Evolutionary conservation across 2,113 vertebrate genomes (phyloP).

Genomic region (Chaetorhynchus papuensis): DNA sequence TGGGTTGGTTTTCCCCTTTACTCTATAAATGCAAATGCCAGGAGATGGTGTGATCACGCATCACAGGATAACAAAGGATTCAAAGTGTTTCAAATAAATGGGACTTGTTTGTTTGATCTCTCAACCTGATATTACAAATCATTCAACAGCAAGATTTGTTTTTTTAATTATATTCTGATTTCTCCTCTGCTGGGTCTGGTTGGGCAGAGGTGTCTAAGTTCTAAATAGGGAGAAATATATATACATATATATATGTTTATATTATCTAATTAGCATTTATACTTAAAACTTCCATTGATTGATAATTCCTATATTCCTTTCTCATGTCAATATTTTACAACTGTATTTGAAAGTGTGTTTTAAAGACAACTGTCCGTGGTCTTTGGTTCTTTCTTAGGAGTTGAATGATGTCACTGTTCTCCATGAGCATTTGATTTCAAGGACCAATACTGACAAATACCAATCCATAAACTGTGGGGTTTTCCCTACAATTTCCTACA

Average conservation of each 20-base stretch:
- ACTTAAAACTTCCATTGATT: not conserved
- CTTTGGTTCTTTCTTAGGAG: not conserved
- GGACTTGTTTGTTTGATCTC: not conserved
- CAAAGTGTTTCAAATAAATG: not conserved
- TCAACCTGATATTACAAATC: not conserved
- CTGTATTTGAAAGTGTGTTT: not conserved
- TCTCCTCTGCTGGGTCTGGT: not conserved
- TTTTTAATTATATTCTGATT: not conserved
- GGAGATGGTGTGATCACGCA: not conserved
- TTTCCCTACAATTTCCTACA: not conserved
- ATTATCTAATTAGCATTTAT: not conserved
- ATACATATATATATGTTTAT: too few species aligned
- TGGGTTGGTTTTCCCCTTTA: not conserved
- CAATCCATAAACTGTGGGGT: not conserved
- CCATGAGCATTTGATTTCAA: not conserved
- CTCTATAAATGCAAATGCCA: not conserved
- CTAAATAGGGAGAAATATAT: not conserved
- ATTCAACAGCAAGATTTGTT: not conserved
- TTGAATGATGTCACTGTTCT: not conserved
- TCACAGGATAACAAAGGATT: not conserved
- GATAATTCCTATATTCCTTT: not conserved
- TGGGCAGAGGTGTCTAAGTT: not conserved
- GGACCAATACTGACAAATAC: not conserved
- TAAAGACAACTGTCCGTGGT: not conserved
- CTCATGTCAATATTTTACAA: not conserved